Evolutionary conservation across 2,113 vertebrate genomes (phyloP), one percentile per base, ranked within the genome.

Genomic region (Ptilorrhoa leucosticta): DNA sequence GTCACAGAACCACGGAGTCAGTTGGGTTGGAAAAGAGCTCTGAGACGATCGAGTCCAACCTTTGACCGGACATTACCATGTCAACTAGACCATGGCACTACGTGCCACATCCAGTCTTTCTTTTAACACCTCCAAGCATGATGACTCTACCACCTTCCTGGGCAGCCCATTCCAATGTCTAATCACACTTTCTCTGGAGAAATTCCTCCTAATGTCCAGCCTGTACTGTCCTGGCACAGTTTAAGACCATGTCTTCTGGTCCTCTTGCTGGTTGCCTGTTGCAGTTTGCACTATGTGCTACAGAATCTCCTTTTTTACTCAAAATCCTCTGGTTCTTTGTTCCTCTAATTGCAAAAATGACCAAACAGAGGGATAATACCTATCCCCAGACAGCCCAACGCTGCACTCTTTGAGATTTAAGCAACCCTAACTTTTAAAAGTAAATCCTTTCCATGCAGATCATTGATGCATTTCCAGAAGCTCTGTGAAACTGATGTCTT

Each of bases 291-390:
- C 27, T 9, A 30, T 20, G 16, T 31, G 35, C 87, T 78, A 27
- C 24, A 30, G 33, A 65, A 20, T 42, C 54, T 54, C 45, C 33
- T n/a, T 24, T 61, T 45, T 15, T 3, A 15, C 63, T 60, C 47
- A 28, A 42, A 78, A 28, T 26, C 24, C 11, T n/a, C 20, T 33
- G 4, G 28, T 57, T 48, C 56, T 40, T 33, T 19, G 17, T 37
- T 63, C 18, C 28, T 44, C 28, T 45, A 11, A 10, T 9, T 37
- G 51, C 42, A 68, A 37, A 72, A 63, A 30, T 51, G 48, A 39
- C 31, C 6, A 0, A 39, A 21, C 7, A 27, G n/a, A 21, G 6
- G 13, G 9, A 4, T 2, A 7, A 10, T 3, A 24, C 12, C 14
- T 30, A 19, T 15, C 27, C 30, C 20, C n/a, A 56, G 33, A 4